Conservation (phyloP, 2,797 vertebrate genomes). For the Cephalopachus bancanus region DNA sequence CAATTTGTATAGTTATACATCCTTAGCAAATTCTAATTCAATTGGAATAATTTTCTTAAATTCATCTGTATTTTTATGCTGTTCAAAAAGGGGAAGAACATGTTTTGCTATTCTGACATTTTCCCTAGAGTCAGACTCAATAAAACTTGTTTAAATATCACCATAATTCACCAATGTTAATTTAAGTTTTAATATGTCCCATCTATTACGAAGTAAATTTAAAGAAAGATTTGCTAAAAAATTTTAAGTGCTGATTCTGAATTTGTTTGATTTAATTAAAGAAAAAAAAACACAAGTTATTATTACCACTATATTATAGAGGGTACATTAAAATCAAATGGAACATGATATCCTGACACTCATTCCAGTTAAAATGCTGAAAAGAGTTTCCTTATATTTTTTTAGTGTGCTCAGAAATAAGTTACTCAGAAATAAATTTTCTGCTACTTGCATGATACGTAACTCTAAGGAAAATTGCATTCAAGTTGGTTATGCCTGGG, state of each 20-base stretch:
- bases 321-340: slow-evolving; percentile 1
- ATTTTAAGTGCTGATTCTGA: not conserved
- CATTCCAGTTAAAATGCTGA: not conserved
- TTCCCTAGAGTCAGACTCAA: not conserved
- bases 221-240: not conserved
- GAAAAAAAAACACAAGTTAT: not conserved
- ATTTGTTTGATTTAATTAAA: slow-evolving; percentile 43
- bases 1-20: not conserved
- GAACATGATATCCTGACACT: not conserved
- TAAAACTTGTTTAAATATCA: not conserved
- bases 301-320: slow-evolving; percentile 35
- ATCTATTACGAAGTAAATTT: not conserved
- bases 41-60: not conserved
- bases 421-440: slow-evolving; percentile 63
- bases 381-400: not conserved
- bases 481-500: slow-evolving; percentile 71
- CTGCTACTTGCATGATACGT: slow-evolving; percentile 43
- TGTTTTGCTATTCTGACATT: not conserved
- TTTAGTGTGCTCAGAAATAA: not conserved
- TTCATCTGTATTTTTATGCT: not conserved
- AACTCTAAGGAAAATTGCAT: slow-evolving; percentile 80
- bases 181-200: not conserved
- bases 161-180: not conserved
- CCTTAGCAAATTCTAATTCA: not conserved
- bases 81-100: not conserved